Conservation (phyloP, 2,797 vertebrate species). For the Enteromius thamalakanensis region DNA sequence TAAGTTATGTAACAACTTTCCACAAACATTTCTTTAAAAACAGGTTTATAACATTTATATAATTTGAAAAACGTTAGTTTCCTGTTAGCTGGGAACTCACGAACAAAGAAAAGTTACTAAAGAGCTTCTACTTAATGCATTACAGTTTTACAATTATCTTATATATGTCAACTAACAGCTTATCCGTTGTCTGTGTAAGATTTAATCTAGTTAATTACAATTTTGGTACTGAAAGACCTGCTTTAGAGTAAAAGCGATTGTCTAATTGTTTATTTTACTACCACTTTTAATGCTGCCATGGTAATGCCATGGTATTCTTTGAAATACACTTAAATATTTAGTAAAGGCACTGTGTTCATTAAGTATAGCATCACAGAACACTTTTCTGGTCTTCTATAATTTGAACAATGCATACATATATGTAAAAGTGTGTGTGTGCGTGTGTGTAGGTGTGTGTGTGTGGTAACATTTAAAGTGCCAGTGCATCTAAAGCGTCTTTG, state of each 20-base stretch:
- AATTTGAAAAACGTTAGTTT: neutral
- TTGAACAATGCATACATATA: slow-evolving; percentile 2
- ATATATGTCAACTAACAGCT: neutral
- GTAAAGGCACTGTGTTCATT: neutral
- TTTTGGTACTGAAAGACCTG: neutral
- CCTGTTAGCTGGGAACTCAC: neutral
- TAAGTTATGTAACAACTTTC: neutral
- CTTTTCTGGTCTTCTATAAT: neutral
- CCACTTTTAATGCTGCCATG: neutral
- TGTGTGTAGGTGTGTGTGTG: neutral
- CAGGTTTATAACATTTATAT: neutral
- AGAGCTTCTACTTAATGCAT: neutral
- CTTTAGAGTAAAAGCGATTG: neutral
- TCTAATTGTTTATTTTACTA: neutral
- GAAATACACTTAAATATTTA: neutral
- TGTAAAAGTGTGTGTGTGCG: neutral
- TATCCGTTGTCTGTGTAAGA: neutral
- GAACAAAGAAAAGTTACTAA: neutral
- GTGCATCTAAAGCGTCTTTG: slow-evolving; percentile 67
- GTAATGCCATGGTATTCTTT: neutral
- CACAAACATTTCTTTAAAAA: neutral
- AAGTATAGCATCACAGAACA: no score
- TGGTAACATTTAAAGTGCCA: slow-evolving; percentile 41
- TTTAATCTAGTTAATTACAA: neutral
- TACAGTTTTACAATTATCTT: neutral